Evolutionary conservation across 2,797 vertebrate genomes (phyloP).

Genomic region (Alosa sapidissima): DNA sequence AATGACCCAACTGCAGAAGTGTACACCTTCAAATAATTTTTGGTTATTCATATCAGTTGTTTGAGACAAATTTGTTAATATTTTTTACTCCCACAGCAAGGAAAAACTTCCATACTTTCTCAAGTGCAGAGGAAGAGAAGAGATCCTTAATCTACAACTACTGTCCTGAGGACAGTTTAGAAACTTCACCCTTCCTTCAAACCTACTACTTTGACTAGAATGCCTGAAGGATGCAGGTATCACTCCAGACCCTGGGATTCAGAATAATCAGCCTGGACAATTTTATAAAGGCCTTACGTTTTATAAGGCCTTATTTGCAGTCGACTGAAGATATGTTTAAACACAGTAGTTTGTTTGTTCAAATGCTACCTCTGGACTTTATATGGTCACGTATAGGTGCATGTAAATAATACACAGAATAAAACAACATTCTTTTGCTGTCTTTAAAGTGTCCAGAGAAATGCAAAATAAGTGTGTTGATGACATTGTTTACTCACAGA

Average conservation of each 20-base stretch:
- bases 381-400: not conserved
- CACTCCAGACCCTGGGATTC: too few species aligned
- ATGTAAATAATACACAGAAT: not conserved
- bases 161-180: slow-evolving; percentile 55
- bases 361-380: too few species aligned
- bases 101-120: slow-evolving; percentile 71
- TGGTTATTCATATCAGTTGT: not conserved
- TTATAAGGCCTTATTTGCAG: too few species aligned
- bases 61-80: not conserved
- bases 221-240: too few species aligned
- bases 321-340: too few species aligned
- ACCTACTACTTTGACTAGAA: not conserved
- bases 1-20: not conserved
- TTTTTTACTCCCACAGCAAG: slow-evolving; percentile 64
- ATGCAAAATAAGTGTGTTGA: not conserved
- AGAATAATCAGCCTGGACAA: too few species aligned
- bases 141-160: slow-evolving; percentile 75
- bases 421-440: not conserved
- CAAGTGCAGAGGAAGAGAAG: slow-evolving; percentile 57
- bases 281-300: too few species aligned
- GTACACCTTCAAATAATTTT: not conserved
- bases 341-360: too few species aligned
- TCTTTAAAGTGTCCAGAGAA: not conserved
- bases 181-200: not conserved
- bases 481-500: slow-evolving; percentile 10